Conservation (phyloP, 2,113 vertebrate genomes). For the Brachyhypopomus occidentalis region DNA sequence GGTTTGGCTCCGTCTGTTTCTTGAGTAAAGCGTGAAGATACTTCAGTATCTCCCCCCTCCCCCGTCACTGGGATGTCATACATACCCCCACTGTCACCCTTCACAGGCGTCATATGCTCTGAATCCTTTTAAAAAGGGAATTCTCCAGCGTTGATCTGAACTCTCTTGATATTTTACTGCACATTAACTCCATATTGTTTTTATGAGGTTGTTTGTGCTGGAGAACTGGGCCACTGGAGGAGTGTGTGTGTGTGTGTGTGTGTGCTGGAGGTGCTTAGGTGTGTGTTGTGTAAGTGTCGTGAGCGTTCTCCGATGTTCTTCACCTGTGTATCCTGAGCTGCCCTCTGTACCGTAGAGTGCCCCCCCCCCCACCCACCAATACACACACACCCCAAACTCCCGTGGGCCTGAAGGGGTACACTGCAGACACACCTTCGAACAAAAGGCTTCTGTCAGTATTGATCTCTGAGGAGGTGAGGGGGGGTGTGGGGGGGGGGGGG, state of each 20-base stretch:
- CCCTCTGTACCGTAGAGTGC: constrained; percentile 6
- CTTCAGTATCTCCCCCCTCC: too few species aligned
- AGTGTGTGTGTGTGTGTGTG: not conserved
- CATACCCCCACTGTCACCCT: too few species aligned
- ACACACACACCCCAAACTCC: not conserved
- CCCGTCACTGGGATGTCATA: too few species aligned
- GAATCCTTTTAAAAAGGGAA: too few species aligned
- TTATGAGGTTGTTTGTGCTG: too few species aligned
- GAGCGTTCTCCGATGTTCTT: not conserved
- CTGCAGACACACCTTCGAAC: constrained; percentile 45
- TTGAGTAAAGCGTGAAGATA: too few species aligned
- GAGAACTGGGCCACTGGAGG: too few species aligned
- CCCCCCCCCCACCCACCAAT: constrained; percentile 25
- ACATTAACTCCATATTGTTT: too few species aligned
- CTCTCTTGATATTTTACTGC: too few species aligned
- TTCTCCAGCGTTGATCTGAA: too few species aligned
- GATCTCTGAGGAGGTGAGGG: constrained; percentile 23
- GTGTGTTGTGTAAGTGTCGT: not conserved
- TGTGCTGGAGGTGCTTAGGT: not conserved
- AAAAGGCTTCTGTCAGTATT: constrained; percentile 43
- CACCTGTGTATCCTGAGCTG: not conserved
- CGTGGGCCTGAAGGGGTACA: constrained; percentile 19
- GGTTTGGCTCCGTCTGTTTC: too few species aligned
- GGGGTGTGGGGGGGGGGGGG: not conserved
- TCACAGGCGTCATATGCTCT: too few species aligned